These are phyloP conservation scores for Zosterops borbonicus DNA, from an alignment of 2,113 vertebrate species.

Conservation along the genomic window DNA sequence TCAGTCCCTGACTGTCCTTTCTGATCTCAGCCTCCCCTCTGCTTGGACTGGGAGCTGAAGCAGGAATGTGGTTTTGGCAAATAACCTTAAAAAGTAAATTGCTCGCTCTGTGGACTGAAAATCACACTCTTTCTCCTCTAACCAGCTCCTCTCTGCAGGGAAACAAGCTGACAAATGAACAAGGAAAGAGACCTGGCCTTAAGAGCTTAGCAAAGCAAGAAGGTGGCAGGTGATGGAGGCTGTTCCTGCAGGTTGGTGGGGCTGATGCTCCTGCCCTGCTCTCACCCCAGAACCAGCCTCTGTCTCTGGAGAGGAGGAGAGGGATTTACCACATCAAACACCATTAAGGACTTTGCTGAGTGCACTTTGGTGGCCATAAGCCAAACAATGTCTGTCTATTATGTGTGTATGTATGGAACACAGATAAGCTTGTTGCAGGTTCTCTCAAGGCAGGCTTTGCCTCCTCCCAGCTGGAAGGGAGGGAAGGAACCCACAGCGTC, in stretches of 20 bases:
- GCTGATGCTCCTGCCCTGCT: neutral
- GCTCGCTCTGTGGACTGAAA: constrained; percentile 32
- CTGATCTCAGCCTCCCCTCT: constrained; percentile 9
- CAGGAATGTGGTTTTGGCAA: constrained; percentile 16
- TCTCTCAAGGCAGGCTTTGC: neutral
- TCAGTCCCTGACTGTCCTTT: neutral
- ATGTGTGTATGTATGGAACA: too few species aligned
- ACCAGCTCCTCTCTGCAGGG: neutral
- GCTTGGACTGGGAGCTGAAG: constrained; percentile 9
- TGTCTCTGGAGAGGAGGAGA: neutral
- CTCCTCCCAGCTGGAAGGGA: neutral
- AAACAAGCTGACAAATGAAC: neutral
- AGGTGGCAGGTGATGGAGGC: neutral
- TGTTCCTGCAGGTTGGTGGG: neutral
- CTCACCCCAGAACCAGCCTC: neutral
- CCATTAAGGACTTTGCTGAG: neutral
- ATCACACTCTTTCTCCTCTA: constrained; percentile 18
- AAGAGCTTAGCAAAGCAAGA: neutral
- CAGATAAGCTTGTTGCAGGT: neutral
- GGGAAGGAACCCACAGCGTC: neutral
- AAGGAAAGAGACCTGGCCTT: neutral
- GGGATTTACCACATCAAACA: neutral
- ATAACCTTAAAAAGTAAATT: constrained; percentile 28
- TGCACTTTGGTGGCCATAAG: neutral
- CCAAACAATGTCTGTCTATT: neutral